Evolutionary conservation across 2,113 vertebrate genomes (phyloP).

Genomic region (Nesogale talazaci): DNA sequence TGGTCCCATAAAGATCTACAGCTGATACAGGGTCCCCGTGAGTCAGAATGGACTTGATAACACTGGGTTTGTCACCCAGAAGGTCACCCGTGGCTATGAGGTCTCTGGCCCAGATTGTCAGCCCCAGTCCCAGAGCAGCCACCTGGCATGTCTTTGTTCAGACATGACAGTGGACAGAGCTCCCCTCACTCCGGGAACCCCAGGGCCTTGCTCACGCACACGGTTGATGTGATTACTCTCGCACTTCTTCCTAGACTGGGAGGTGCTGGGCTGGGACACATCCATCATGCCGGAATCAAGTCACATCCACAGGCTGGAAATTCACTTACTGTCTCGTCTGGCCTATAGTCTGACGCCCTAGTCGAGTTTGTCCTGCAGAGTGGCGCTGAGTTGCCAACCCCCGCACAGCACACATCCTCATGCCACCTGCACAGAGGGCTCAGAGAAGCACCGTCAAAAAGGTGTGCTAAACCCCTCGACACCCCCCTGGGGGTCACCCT

Average conservation of each 20-base stretch:
- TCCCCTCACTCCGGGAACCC: rapidly evolving
- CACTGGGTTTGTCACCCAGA: too few relatives aligned
- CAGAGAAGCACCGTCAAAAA: background rate
- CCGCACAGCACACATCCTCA: too few relatives aligned
- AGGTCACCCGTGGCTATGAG: rapidly evolving
- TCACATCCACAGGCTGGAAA: slow-evolving; percentile 76
- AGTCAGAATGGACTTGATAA: too few relatives aligned
- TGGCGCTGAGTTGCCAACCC: too few relatives aligned
- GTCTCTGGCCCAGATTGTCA: rapidly evolving
- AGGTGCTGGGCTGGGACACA: slow-evolving; percentile 66
- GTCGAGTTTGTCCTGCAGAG: slow-evolving; percentile 79
- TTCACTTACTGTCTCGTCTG: slow-evolving; percentile 83
- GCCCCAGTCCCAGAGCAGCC: background rate
- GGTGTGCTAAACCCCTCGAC: slow-evolving; percentile 70
- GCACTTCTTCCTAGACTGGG: slow-evolving; percentile 40
- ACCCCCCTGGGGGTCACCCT: background rate
- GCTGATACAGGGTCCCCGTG: too few relatives aligned
- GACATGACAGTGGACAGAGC: background rate
- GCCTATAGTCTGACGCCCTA: slow-evolving; percentile 82
- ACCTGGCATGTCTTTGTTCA: background rate
- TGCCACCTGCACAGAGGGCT: too few relatives aligned
- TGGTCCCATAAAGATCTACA: too few relatives aligned
- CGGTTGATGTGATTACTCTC: slow-evolving; percentile 54
- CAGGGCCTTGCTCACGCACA: background rate
- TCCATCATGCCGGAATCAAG: slow-evolving; percentile 59